Evolutionary conservation across 2,113 vertebrate genomes (phyloP), one percentile per base, ranked within the genome.

Genomic region (Scomber scombrus): DNA sequence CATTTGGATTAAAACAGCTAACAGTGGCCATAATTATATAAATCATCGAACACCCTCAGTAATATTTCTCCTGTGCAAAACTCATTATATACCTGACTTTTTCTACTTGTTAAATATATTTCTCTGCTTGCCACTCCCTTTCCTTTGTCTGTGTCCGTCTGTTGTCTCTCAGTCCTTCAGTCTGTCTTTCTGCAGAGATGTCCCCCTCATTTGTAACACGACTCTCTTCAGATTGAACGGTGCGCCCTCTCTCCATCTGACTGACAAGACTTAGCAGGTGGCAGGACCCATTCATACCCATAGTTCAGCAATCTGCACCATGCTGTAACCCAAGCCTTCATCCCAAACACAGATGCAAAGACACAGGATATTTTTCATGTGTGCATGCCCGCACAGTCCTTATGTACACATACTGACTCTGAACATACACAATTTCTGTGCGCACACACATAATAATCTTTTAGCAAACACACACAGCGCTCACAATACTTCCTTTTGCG

Each of bases 211-310:
- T 89, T 85, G 91, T 92, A 93, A 93, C 85, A 50, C 54, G 89
- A 93, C 84, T 89, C 91, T 68, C 50, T 46, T 47, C 76, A 23
- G 87, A 90, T 71, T 62, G 88, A 85, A 88, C 11, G 82, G 73
- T 70, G 80, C 84, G 69, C 82, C 54, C 84, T 85, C 70, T 80
- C 83, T 79, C 82, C 80, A 61, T 90, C 81, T 86, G 90, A 91
- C 88, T 93, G 92, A 93, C 91, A 26, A 92, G 84, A 78, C 82
- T 72, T 80, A 92, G 91, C 93, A 94, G 93, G 91, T 94, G 93
- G 92, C 69, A 34, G 71, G 76, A 85, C 84, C 88, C 92, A 86
- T 88, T 92, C 92, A 84, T 90, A 84, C 81, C 79, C 79, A 21
- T 13, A 31, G 47, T 87, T 69, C 81, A 85, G 86, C 88, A 82